Evolutionary conservation across 2,888 invertebrate genomes (phyloP).

Genomic region (Carabus problematicus): DNA sequence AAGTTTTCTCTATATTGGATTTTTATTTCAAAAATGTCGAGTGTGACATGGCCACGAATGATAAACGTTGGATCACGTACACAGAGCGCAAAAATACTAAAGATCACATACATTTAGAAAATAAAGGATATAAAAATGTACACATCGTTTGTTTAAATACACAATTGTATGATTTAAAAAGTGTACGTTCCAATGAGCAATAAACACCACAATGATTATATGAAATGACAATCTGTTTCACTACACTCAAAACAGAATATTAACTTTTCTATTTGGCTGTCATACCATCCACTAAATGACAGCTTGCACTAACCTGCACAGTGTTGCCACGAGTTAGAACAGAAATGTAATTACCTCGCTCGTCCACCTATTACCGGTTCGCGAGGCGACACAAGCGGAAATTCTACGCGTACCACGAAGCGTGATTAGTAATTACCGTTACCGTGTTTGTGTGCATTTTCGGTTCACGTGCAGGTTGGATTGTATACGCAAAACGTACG

Average conservation of each 20-base stretch:
- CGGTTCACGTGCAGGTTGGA: background rate
- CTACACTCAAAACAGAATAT: constrained; percentile 17
- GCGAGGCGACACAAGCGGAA: constrained; percentile 21
- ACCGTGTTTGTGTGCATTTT: background rate
- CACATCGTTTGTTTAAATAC: too few relatives aligned
- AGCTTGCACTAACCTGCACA: background rate
- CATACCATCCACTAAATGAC: background rate
- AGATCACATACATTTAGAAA: too few relatives aligned
- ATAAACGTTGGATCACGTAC: too few relatives aligned
- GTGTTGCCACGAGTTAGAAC: background rate
- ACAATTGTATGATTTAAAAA: too few relatives aligned
- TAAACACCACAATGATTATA: background rate
- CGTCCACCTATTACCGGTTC: constrained; percentile 34
- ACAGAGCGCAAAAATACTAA: too few relatives aligned
- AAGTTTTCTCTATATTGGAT: too few relatives aligned
- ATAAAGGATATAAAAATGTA: too few relatives aligned
- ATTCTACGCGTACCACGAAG: constrained; percentile 28
- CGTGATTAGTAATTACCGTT: constrained; percentile 39
- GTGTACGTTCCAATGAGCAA: too few relatives aligned
- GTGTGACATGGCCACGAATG: too few relatives aligned
- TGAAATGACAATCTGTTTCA: constrained; percentile 26
- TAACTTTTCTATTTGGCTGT: constrained; percentile 7
- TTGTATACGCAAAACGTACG: background rate
- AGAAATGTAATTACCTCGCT: constrained; percentile 35
- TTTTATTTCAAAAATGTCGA: too few relatives aligned